phyloP scores from a whole-genome alignment of 2,888 invertebrate genomes.

The Idaea biselata region DNA sequence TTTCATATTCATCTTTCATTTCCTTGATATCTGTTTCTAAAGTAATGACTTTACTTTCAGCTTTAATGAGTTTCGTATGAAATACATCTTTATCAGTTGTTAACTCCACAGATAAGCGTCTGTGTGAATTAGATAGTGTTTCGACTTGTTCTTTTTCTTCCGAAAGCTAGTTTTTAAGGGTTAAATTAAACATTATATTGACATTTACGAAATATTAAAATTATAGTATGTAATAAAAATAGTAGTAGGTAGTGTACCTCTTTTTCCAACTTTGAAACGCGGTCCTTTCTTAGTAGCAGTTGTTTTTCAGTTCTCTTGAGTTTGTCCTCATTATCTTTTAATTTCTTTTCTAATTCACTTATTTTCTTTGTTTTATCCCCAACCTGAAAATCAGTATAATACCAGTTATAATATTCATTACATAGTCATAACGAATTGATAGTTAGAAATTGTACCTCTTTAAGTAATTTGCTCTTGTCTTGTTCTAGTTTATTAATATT shows the following conservation, averaged over 20 bases:
- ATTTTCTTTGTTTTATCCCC: constrained; percentile 83
- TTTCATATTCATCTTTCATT: constrained; percentile 79
- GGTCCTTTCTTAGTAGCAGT: constrained; percentile 77
- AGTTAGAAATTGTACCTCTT: constrained; percentile 67
- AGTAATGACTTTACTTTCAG: constrained; percentile 71
- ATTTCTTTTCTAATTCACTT: constrained; percentile 83
- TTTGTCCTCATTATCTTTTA: constrained; percentile 85
- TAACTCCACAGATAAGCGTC: constrained; percentile 67
- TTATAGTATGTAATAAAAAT: constrained; percentile 33
- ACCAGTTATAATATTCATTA: background rate
- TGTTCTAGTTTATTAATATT: constrained; percentile 69
- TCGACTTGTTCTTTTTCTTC: constrained; percentile 73
- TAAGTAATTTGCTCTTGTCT: constrained; percentile 80
- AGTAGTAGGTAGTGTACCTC: too few relatives aligned
- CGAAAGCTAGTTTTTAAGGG: constrained; percentile 62
- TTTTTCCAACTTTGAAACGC: constrained; percentile 80
- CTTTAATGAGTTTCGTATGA: constrained; percentile 64
- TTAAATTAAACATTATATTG: constrained; percentile 25
- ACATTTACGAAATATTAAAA: constrained; percentile 8
- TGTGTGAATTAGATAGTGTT: constrained; percentile 57
- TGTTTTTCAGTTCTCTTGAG: constrained; percentile 80
- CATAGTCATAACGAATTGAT: constrained; percentile 2
- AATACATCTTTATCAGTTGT: constrained; percentile 73
- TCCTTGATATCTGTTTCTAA: constrained; percentile 75
- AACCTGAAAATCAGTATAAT: constrained; percentile 64